Evolutionary conservation across 2,797 vertebrate genomes (phyloP).

Genomic region (Xiphorhynchus erythropygius): DNA sequence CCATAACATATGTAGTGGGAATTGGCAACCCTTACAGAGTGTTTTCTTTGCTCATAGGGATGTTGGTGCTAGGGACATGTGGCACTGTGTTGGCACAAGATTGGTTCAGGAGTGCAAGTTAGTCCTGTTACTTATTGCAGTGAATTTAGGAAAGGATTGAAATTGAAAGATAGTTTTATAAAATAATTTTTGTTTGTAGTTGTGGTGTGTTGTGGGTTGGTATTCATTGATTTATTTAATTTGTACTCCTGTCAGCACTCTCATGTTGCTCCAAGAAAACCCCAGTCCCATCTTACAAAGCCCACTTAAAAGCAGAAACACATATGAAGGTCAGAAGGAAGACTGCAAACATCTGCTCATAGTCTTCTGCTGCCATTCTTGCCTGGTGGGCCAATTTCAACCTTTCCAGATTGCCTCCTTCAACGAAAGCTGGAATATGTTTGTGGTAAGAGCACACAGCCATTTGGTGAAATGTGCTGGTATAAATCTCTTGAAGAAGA

Average conservation of each 20-base stretch:
- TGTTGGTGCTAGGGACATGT: background rate
- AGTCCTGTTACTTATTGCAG: background rate
- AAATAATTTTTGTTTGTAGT: background rate
- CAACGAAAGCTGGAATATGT: background rate
- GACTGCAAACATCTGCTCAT: background rate
- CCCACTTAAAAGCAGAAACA: background rate
- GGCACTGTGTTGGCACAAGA: background rate
- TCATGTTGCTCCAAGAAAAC: background rate
- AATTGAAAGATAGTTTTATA: background rate
- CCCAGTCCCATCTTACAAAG: background rate
- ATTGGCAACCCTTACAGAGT: background rate
- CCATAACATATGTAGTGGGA: background rate
- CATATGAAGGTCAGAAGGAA: background rate
- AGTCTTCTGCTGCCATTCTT: background rate
- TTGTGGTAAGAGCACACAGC: background rate
- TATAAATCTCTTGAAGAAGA: background rate
- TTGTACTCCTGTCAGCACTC: background rate
- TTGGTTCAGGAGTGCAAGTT: background rate
- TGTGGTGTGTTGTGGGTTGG: background rate
- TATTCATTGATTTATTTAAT: background rate
- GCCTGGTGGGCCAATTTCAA: background rate
- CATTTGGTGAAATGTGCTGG: background rate
- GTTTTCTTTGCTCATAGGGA: background rate
- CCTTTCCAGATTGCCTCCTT: background rate
- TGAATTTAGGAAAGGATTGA: background rate